Evolutionary conservation across 2,113 vertebrate genomes (phyloP).

Genomic region (Hypocryptadius cinnamomeus): DNA sequence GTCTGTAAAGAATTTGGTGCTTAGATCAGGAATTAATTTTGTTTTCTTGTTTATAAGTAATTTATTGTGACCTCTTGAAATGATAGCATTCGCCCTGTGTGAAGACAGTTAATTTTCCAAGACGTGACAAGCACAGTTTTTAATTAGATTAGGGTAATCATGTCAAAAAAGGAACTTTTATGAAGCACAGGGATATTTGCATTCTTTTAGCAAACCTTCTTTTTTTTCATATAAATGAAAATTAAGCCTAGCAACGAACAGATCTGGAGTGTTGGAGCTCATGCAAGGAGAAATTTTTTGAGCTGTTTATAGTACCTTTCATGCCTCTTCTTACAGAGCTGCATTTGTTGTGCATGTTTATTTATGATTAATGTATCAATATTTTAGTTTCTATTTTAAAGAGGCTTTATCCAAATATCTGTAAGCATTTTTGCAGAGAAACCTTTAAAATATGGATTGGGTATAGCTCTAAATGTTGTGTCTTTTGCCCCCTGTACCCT

Average conservation of each 20-base stretch:
- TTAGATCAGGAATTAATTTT: not conserved
- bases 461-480: not conserved
- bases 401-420: not conserved
- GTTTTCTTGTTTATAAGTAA: conserved; percentile 5
- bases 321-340: not conserved
- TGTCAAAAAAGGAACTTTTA: not conserved
- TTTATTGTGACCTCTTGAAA: conserved; percentile 16
- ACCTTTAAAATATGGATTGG: not conserved
- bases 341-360: not conserved
- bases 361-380: not conserved
- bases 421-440: not conserved
- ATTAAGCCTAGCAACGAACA: not conserved
- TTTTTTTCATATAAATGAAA: not conserved
- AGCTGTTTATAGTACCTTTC: not conserved
- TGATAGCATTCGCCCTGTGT: not conserved
- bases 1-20: not conserved
- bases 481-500: not conserved
- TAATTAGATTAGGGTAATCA: conserved; percentile 22
- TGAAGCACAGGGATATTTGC: not conserved
- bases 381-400: not conserved
- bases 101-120: conserved; percentile 35
- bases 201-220: not conserved
- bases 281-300: not conserved
- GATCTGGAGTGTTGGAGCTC: not conserved
- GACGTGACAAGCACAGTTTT: not conserved